phyloP scores from a whole-genome alignment of 2,113 vertebrate genomes.

The Ascaphus truei region DNA sequence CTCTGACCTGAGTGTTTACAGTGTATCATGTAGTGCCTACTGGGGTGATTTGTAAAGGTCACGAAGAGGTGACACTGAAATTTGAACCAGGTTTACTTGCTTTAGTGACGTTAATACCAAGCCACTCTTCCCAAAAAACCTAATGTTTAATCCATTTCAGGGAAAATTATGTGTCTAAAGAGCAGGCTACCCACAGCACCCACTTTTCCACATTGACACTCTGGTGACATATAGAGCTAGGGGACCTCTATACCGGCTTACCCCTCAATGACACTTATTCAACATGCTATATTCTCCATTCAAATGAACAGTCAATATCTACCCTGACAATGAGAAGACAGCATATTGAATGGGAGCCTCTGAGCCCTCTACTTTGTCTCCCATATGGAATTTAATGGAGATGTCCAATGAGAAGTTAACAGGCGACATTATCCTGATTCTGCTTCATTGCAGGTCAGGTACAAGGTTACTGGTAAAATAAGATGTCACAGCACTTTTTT shows the following conservation, averaged over 20 bases:
- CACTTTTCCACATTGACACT: conserved; percentile 1
- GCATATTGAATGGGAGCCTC: neutral
- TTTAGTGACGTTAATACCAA: neutral
- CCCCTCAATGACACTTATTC: neutral
- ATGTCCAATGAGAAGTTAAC: conserved; percentile 2
- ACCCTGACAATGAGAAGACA: neutral
- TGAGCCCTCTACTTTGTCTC: neutral
- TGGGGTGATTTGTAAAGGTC: neutral
- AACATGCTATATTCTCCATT: neutral
- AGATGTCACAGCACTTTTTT: conserved; percentile 34
- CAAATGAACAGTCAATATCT: too few species aligned
- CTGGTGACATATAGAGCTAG: conserved; percentile 5
- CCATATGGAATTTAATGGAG: neutral
- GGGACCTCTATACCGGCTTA: neutral
- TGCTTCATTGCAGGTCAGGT: conserved; percentile 22
- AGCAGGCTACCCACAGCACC: neutral
- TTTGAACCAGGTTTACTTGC: neutral
- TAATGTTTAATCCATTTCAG: neutral
- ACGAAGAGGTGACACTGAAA: neutral
- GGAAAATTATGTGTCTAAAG: neutral
- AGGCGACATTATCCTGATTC: conserved; percentile 27
- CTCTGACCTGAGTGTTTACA: too few species aligned
- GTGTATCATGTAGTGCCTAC: too few species aligned
- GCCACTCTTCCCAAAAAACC: neutral
- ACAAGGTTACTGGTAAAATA: conserved; percentile 24